Evolutionary conservation across 2,113 vertebrate genomes (phyloP).

Genomic region (Proteles cristata): DNA sequence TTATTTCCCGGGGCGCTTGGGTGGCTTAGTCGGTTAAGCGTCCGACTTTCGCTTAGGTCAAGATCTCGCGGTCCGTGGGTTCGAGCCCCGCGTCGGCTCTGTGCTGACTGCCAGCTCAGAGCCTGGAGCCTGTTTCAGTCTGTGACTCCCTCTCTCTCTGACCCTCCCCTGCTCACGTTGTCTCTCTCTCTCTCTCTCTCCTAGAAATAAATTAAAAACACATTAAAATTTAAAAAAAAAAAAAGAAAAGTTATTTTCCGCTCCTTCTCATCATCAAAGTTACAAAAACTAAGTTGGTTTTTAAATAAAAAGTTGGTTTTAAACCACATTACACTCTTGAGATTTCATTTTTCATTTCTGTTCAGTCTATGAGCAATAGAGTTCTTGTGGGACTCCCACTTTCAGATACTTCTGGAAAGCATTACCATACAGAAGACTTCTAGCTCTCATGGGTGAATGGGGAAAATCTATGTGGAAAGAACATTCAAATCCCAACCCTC

Average conservation of each 20-base stretch:
- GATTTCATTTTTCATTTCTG: slow-evolving; percentile 51
- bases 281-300: background rate
- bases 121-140: too few relatives aligned
- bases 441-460: background rate
- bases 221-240: too few relatives aligned
- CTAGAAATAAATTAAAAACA: too few relatives aligned
- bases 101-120: too few relatives aligned
- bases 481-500: slow-evolving; percentile 14
- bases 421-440: background rate
- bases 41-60: too few relatives aligned
- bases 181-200: too few relatives aligned
- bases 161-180: too few relatives aligned
- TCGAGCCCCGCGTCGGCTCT: too few relatives aligned
- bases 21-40: too few relatives aligned
- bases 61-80: too few relatives aligned
- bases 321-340: background rate
- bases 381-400: background rate
- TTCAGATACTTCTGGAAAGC: background rate
- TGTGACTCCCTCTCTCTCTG: too few relatives aligned
- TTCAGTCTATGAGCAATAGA: background rate
- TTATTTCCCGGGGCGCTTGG: background rate
- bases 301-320: background rate
- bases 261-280: background rate
- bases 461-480: background rate
- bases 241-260: background rate